Percentiles rank a stretch among this genome's conserved stretches.
phyloP scores from a whole-genome alignment of 2,113 vertebrate genomes.

The Cyanocitta stelleri region DNA sequence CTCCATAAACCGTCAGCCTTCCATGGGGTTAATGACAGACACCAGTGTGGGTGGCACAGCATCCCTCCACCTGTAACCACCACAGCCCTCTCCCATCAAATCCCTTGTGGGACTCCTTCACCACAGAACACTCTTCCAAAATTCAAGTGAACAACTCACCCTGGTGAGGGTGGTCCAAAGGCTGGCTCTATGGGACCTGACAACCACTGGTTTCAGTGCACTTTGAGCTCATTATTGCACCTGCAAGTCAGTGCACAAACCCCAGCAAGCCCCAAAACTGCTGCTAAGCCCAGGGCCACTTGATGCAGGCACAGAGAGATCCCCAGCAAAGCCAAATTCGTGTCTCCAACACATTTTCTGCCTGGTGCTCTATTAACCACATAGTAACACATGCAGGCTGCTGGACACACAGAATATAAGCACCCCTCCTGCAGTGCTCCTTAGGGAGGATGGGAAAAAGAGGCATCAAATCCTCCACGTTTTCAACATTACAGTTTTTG shows the following conservation, averaged over 20 bases:
- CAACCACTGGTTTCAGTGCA: background rate
- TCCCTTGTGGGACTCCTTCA: background rate
- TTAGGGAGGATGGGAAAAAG: background rate
- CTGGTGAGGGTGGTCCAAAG: background rate
- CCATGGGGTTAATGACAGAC: background rate
- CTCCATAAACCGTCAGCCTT: background rate
- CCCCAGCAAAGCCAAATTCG: background rate
- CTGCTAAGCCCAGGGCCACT: background rate
- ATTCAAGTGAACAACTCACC: fast-evolving
- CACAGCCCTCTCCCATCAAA: background rate
- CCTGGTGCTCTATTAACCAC: background rate
- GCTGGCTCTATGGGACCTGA: background rate
- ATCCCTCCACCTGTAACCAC: background rate
- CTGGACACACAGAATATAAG: background rate
- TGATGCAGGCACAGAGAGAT: background rate
- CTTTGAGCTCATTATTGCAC: background rate
- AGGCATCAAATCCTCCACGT: background rate
- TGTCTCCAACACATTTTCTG: background rate
- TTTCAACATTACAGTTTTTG: background rate
- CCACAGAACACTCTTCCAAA: background rate
- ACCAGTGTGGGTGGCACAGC: background rate
- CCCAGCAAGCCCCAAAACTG: background rate
- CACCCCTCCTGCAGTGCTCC: fast-evolving
- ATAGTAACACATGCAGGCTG: fast-evolving
- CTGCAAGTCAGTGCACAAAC: background rate